phyloP scores from a whole-genome alignment of 2,888 invertebrate species.

The Ichneumoninae sp. region DNA sequence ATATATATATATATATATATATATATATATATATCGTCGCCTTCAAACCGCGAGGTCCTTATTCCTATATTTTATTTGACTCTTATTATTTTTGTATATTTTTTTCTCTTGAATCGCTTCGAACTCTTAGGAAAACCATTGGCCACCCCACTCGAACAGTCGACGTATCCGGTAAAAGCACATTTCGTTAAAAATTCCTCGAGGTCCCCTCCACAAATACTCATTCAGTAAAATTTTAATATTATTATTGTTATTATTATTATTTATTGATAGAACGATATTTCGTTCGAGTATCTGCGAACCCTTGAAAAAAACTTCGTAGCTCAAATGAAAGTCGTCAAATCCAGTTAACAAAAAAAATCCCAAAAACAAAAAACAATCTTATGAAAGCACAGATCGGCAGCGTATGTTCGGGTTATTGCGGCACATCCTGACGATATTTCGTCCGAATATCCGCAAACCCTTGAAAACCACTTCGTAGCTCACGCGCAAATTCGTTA shows the following conservation, averaged over 20 bases:
- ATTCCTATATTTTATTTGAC: background rate
- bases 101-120: background rate
- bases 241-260: background rate
- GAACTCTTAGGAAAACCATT: constrained; percentile 33
- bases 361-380: too few relatives aligned
- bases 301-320: background rate
- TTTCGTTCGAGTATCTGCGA: background rate
- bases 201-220: background rate
- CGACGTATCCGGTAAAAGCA: background rate
- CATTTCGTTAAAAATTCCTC: constrained; percentile 1
- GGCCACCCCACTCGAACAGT: background rate
- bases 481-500: background rate
- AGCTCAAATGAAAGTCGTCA: background rate
- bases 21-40: background rate
- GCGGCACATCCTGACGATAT: constrained; percentile 15
- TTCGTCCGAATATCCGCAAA: background rate
- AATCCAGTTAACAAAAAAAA: background rate
- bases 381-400: too few relatives aligned
- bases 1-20: background rate
- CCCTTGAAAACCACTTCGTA: background rate
- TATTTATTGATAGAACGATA: background rate
- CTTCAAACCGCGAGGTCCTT: background rate
- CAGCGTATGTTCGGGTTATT: background rate
- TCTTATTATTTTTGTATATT: background rate
- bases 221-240: background rate